Percentiles rank a stretch among this genome's conserved stretches.
Conservation (phyloP, 2,797 vertebrate species). For the Acrocephalus scirpaceus region DNA sequence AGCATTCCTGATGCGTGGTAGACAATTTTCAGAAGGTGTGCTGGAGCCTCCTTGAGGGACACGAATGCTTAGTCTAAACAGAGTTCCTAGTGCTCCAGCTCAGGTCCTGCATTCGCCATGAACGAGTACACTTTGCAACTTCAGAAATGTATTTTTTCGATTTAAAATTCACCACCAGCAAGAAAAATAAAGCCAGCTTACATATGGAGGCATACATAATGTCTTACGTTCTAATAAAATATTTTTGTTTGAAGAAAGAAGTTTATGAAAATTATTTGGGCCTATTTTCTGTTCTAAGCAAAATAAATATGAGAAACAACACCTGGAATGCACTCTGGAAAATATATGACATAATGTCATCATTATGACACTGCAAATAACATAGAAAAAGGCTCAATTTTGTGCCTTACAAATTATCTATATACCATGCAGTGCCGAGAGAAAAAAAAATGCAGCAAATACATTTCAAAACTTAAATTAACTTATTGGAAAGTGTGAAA, state of each 20-base stretch:
- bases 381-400: constrained; percentile 38
- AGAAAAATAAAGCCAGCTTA: constrained; percentile 38
- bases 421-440: background rate
- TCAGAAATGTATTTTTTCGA: constrained; percentile 27
- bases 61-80: background rate
- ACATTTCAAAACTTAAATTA: constrained; percentile 26
- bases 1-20: background rate
- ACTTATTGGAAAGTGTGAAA: constrained; percentile 43
- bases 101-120: background rate
- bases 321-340: constrained; percentile 73
- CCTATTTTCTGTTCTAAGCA: constrained; percentile 49
- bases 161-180: constrained; percentile 52
- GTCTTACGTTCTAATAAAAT: constrained; percentile 27
- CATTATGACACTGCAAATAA: constrained; percentile 40
- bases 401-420: constrained; percentile 23
- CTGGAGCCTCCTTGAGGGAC: background rate
- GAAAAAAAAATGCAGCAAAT: constrained; percentile 14
- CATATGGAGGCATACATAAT: background rate
- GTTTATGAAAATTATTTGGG: constrained; percentile 16
- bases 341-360: constrained; percentile 31
- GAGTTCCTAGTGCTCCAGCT: background rate
- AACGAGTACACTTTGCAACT: background rate
- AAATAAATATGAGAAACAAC: constrained; percentile 63
- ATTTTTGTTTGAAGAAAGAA: constrained; percentile 16
- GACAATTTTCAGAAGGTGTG: background rate